A percentile compares a stretch with the other conserved stretches of the same genome.
Conservation (phyloP, 2,797 vertebrate species). For the Hafferia zeledoni region DNA sequence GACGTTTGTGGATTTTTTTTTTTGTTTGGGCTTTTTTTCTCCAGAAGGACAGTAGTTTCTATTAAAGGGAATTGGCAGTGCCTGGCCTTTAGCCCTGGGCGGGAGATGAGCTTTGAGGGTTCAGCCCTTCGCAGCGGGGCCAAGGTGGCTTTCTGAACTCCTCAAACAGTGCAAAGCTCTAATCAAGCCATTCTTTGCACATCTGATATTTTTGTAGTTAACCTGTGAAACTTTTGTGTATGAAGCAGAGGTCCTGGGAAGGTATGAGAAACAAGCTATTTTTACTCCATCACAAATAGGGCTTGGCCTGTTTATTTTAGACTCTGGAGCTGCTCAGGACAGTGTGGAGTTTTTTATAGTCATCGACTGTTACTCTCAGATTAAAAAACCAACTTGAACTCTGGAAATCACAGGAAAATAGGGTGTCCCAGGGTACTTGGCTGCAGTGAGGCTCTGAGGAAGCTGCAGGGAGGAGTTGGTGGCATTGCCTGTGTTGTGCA, state of each 20-base stretch:
- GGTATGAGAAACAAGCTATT: conserved; percentile 70
- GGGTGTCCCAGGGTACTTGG: neutral
- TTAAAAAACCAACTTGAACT: conserved; percentile 50
- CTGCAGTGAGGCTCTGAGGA: neutral
- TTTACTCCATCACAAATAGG: conserved; percentile 71
- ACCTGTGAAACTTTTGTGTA: conserved; percentile 32
- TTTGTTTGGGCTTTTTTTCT: neutral
- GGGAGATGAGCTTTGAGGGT: neutral
- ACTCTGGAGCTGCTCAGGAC: conserved; percentile 18
- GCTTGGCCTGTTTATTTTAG: conserved; percentile 68
- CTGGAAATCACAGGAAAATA: conserved; percentile 34
- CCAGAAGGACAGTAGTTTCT: conserved; percentile 3
- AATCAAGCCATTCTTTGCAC: neutral
- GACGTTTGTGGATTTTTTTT: neutral
- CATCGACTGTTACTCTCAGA: conserved; percentile 44
- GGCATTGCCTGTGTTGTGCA: fast-evolving
- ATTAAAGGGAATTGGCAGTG: neutral
- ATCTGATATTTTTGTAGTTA: conserved; percentile 37
- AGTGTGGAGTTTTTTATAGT: conserved; percentile 27
- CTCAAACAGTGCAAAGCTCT: neutral
- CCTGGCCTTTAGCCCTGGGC: neutral
- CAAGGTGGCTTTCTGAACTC: neutral
- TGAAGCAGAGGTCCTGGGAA: conserved; percentile 60
- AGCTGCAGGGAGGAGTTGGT: neutral
- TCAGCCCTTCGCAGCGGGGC: fast-evolving